Percentiles rank a stretch among this genome's conserved stretches.
Evolutionary conservation across 2,888 invertebrate genomes (phyloP).

Genomic region (Epiblema foenella): DNA sequence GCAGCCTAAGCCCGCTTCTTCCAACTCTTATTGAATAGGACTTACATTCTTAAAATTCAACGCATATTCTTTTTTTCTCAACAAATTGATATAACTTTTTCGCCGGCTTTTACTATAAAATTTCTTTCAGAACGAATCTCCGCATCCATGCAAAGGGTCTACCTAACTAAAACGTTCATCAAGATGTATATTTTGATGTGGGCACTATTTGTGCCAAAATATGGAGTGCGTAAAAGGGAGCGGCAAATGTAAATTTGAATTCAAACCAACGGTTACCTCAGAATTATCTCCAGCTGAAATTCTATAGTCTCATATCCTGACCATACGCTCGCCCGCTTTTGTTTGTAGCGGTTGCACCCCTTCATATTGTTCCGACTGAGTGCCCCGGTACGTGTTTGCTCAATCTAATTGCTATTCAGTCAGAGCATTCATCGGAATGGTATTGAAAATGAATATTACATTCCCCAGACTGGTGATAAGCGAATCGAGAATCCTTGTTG

Average conservation of each 20-base stretch:
- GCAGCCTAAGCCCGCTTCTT: too few species aligned
- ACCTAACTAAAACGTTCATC: too few species aligned
- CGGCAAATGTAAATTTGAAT: not conserved
- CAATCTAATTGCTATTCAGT: conserved; percentile 83
- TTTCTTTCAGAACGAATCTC: too few species aligned
- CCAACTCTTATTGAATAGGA: too few species aligned
- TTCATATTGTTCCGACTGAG: conserved; percentile 79
- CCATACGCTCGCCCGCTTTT: conserved; percentile 61
- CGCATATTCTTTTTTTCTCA: too few species aligned
- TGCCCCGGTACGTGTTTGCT: conserved; percentile 76
- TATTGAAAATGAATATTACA: conserved; percentile 45
- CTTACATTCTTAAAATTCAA: too few species aligned
- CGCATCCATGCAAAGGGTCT: too few species aligned
- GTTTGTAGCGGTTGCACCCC: conserved; percentile 73
- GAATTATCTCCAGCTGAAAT: not conserved
- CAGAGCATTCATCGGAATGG: conserved; percentile 72
- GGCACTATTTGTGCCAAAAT: too few species aligned
- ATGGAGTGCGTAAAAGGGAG: too few species aligned
- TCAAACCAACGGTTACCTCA: not conserved
- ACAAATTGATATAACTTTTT: too few species aligned
- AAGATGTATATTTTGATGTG: too few species aligned
- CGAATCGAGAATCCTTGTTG: conserved; percentile 30
- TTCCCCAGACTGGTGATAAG: conserved; percentile 36
- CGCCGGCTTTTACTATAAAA: too few species aligned
- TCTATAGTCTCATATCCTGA: conserved; percentile 38